Conservation (phyloP, 2,797 vertebrate genomes). For the Tapera naevia region DNA sequence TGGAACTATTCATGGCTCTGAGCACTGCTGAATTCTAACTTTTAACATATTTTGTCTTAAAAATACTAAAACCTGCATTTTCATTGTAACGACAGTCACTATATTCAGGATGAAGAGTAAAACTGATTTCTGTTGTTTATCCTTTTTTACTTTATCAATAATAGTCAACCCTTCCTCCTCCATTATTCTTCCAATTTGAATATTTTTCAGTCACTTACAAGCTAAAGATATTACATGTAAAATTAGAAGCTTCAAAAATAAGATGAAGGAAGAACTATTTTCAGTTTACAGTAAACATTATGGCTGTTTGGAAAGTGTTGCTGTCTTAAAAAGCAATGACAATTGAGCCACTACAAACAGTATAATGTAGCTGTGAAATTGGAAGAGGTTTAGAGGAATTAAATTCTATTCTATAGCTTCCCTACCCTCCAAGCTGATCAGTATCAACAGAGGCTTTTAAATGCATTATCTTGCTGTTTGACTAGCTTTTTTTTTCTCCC, state of each 20-base stretch:
- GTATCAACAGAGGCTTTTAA: background rate
- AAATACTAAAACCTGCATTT: background rate
- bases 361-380: background rate
- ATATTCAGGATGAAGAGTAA: background rate
- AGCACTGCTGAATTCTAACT: background rate
- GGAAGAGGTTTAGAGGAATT: background rate
- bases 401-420: background rate
- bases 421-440: fast-evolving
- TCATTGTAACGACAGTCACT: background rate
- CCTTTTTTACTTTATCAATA: background rate
- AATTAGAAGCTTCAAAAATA: background rate
- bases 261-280: background rate
- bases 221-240: background rate
- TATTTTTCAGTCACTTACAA: background rate
- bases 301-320: background rate
- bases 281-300: background rate
- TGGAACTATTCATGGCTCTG: background rate
- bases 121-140: background rate
- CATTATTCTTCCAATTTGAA: background rate
- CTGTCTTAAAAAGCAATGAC: background rate
- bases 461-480: background rate
- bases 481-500: background rate
- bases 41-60: background rate
- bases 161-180: background rate
- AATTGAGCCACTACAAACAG: background rate